Conservation (phyloP, 2,888 invertebrate genomes). For the Acanthosepion pharaonis region DNA sequence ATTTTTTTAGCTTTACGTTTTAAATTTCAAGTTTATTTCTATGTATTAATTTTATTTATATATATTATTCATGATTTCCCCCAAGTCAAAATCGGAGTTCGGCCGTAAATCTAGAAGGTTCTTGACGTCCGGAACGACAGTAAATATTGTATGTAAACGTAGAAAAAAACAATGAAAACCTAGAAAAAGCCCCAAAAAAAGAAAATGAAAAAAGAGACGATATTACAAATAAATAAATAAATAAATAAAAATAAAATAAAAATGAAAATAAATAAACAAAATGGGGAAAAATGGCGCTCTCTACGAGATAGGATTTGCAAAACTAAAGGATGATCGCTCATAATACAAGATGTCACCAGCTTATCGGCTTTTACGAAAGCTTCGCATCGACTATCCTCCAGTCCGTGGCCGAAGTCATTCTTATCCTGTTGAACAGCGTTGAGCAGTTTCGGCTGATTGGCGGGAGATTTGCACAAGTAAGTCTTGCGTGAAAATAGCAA, state of each 20-base stretch:
- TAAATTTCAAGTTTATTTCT: too few relatives aligned
- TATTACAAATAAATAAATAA: too few relatives aligned
- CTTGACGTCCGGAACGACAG: too few relatives aligned
- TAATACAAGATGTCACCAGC: background rate
- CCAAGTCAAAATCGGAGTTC: too few relatives aligned
- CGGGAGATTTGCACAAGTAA: constrained; percentile 18
- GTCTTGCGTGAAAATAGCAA: constrained; percentile 21
- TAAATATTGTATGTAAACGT: too few relatives aligned
- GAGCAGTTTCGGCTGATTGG: background rate
- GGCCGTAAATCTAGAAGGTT: too few relatives aligned
- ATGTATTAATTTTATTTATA: too few relatives aligned
- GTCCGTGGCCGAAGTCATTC: background rate
- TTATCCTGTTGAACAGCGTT: background rate
- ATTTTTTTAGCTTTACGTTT: too few relatives aligned
- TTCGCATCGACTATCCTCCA: background rate
- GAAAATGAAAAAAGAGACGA: background rate
- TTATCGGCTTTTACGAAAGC: background rate
- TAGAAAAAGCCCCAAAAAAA: too few relatives aligned
- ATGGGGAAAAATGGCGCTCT: background rate
- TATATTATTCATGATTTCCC: too few relatives aligned
- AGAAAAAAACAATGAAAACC: too few relatives aligned
- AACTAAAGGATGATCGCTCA: background rate
- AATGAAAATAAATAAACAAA: background rate
- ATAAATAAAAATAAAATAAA: background rate
- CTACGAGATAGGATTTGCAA: background rate